Evolutionary conservation across 1,140 invertebrate genomes (phyloP), one percentile per base, ranked within the genome.

Genomic region (Hylaeus anthracinus): DNA sequence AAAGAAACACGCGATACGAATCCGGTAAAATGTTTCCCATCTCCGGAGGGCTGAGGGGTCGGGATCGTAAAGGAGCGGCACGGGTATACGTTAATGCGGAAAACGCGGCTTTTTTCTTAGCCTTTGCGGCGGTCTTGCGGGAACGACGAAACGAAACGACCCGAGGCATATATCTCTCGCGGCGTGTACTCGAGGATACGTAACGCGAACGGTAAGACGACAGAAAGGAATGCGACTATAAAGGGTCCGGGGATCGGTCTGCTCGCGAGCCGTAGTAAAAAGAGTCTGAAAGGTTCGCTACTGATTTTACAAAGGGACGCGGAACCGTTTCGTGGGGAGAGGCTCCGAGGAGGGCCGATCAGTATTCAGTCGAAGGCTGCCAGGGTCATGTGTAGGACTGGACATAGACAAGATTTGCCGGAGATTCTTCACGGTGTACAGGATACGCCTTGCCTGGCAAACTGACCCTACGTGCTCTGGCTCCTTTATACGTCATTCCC

Each of bases 401-500:
- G 83, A 89, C 87, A 73, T 86, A 88, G 84, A 86, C 82, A 87
- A 89, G 88, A 88, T 89, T 87, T 86, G 85, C 74, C 72, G 77
- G 75, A 82, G 88, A 87, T 88, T 88, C 88, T 86, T 87, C 83
- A 84, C 80, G 72, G 81, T 76, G 75, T 88, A 88, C 84, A 86
- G 83, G 85, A 89, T 86, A 85, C 88, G 85, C 83, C 85, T 82
- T 77, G 83, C 67, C 87, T 75, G 87, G 87, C 84, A 89, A 88
- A 89, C 88, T 88, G 88, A 89, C 83, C 86, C 86, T 88, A 88
- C 88, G 88, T 89, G 88, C 87, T 82, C 79, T 74, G 88, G 88
- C 88, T 88, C 86, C 85, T 87, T 86, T 88, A 88, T 87, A 86
- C 79, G 84, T 84, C 86, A 86, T 87, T 87, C 76, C 81, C 79